These are phyloP conservation scores for Aethina tumida DNA, from an alignment of 1,140 invertebrate genomes.

Conservation along the genomic window DNA sequence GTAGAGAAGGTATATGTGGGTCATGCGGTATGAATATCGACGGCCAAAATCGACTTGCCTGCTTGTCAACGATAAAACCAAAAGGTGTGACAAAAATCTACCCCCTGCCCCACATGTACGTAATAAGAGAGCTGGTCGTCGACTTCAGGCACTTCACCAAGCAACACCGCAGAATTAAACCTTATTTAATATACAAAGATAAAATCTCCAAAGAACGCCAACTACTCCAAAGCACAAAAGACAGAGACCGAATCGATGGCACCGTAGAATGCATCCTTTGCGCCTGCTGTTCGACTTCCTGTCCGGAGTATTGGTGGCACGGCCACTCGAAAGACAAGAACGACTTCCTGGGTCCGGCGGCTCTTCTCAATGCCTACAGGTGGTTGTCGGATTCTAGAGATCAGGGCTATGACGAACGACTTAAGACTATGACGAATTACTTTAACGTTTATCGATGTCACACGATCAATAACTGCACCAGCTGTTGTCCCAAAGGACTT, in stretches of 20 bases:
- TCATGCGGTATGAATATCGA: too few species aligned
- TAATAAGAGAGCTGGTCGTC: slow-evolving; percentile 93
- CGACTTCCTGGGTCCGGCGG: slow-evolving; percentile 90
- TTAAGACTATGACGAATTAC: slow-evolving; percentile 80
- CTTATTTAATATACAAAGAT: slow-evolving; percentile 58
- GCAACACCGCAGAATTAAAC: slow-evolving; percentile 90
- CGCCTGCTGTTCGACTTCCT: slow-evolving; percentile 94
- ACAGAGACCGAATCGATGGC: slow-evolving; percentile 90
- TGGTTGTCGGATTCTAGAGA: slow-evolving; percentile 99
- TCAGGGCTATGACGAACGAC: slow-evolving; percentile 66
- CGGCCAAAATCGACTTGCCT: too few species aligned
- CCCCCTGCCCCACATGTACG: slow-evolving; percentile 97
- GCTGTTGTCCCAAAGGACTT: slow-evolving; percentile 91
- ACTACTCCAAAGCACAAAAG: slow-evolving; percentile 80
- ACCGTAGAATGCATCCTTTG: slow-evolving; percentile 96
- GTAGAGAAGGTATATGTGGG: slow-evolving; percentile 84
- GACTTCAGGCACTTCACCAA: slow-evolving; percentile 92
- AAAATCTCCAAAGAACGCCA: slow-evolving; percentile 53
- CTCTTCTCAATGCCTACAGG: slow-evolving; percentile 85
- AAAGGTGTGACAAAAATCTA: slow-evolving; percentile 62
- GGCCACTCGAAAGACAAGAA: slow-evolving; percentile 46
- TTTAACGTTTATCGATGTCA: slow-evolving; percentile 94
- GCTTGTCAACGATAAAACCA: too few species aligned
- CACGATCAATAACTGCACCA: slow-evolving; percentile 98
- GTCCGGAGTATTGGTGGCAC: slow-evolving; percentile 98